Percentiles rank a stretch among this genome's conserved stretches.
These are phyloP conservation scores for Gibbula magus DNA, from an alignment of 2,888 invertebrate species.

Conservation along the genomic window DNA sequence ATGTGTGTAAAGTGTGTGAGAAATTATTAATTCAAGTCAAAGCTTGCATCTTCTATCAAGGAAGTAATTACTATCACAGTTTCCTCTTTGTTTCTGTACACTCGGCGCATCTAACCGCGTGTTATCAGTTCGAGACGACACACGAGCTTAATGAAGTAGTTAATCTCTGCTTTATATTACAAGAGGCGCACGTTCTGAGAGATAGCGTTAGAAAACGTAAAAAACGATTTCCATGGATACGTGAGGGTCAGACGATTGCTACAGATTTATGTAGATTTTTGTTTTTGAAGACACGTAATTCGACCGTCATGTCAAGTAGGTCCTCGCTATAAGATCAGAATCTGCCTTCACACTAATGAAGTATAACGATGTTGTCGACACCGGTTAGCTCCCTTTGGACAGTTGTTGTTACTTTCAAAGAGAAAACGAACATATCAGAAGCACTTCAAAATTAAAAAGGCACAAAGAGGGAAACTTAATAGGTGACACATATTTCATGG, in stretches of 20 bases:
- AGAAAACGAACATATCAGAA: too few relatives aligned
- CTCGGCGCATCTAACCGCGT: background rate
- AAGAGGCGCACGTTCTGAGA: background rate
- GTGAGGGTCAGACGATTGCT: slow-evolving; percentile 8
- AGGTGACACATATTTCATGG: too few relatives aligned
- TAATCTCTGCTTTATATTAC: slow-evolving; percentile 1
- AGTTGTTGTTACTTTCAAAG: too few relatives aligned
- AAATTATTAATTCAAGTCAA: too few relatives aligned
- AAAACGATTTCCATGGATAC: background rate
- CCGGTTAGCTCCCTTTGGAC: background rate
- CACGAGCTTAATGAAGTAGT: background rate
- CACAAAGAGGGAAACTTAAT: too few relatives aligned
- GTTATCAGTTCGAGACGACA: background rate
- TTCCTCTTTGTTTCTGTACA: background rate
- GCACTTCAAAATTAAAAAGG: too few relatives aligned
- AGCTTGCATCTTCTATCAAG: background rate
- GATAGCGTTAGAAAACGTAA: background rate
- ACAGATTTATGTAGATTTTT: slow-evolving; percentile 21
- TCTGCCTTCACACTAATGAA: background rate
- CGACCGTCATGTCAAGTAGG: slow-evolving; percentile 3
- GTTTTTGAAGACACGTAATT: slow-evolving; percentile 10
- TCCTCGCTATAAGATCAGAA: background rate
- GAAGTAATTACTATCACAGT: background rate
- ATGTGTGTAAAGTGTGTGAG: too few relatives aligned
- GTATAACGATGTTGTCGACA: background rate